Evolutionary conservation across 1,140 invertebrate species (phyloP).

Genomic region (Cyclargus thomasi): DNA sequence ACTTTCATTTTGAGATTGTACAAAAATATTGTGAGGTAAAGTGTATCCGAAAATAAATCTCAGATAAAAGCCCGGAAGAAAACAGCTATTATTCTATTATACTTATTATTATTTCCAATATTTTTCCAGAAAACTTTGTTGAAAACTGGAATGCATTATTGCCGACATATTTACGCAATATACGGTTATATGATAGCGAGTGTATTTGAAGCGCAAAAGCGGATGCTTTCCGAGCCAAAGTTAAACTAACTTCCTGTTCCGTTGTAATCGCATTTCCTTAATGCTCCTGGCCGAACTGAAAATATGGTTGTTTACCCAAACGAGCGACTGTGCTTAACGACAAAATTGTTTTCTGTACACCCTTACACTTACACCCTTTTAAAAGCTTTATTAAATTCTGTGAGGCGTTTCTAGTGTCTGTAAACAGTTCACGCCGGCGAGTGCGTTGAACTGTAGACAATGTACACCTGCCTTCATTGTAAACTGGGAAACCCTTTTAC

Average conservation of each 20-base stretch:
- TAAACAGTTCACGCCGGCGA: neutral
- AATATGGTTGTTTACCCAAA: conserved; percentile 34
- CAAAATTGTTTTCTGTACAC: conserved; percentile 24
- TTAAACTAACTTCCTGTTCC: conserved; percentile 62
- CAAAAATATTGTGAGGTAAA: neutral
- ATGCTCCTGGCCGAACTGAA: conserved; percentile 41
- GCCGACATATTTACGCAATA: conserved; percentile 29
- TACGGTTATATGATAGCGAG: conserved; percentile 20
- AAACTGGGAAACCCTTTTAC: neutral
- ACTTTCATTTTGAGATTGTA: neutral
- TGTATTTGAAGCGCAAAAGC: conserved; percentile 31
- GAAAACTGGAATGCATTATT: conserved; percentile 1
- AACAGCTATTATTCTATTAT: neutral
- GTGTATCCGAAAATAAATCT: neutral
- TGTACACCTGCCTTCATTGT: neutral
- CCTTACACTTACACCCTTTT: neutral
- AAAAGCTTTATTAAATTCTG: conserved; percentile 12
- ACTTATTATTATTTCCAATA: too few species aligned
- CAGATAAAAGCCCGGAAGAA: neutral
- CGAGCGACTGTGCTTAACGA: conserved; percentile 29
- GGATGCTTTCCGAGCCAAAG: conserved; percentile 44
- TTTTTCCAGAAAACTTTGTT: neutral
- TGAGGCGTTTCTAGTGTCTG: neutral
- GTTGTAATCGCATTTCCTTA: conserved; percentile 61
- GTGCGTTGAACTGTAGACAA: conserved; percentile 2